These are phyloP conservation scores for Lanistes nyassanus DNA, from an alignment of 1,140 invertebrate species.

Conservation along the genomic window DNA sequence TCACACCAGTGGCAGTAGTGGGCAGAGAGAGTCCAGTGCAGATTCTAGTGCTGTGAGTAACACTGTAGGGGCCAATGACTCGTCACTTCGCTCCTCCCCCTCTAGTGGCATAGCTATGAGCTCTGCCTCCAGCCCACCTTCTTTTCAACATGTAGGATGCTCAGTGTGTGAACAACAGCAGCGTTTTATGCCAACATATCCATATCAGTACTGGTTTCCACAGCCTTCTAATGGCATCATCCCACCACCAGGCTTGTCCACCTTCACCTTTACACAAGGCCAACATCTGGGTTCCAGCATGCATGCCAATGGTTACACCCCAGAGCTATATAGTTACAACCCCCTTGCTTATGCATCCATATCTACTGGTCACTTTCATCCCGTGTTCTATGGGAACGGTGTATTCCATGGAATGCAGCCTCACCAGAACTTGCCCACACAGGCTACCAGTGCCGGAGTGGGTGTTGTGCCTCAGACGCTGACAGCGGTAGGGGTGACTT, in stretches of 20 bases:
- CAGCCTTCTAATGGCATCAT: constrained; percentile 11
- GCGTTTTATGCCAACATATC: neutral
- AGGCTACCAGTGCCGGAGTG: neutral
- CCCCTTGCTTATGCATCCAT: neutral
- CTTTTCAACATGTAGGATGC: constrained; percentile 3
- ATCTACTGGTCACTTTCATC: neutral
- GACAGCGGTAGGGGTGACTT: neutral
- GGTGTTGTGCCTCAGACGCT: neutral
- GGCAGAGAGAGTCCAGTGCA: constrained; percentile 12
- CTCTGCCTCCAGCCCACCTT: constrained; percentile 16
- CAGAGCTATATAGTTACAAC: constrained; percentile 18
- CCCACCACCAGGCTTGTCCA: neutral
- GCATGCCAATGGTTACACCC: constrained; percentile 14
- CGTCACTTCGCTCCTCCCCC: constrained; percentile 9
- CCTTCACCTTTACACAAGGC: neutral
- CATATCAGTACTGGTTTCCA: neutral
- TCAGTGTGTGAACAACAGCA: constrained; percentile 2
- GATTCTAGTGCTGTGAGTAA: neutral
- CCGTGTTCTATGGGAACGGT: constrained; percentile 3
- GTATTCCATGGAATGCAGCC: neutral
- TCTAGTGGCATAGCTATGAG: neutral
- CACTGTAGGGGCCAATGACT: neutral
- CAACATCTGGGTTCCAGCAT: constrained; percentile 5
- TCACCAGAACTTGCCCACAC: neutral
- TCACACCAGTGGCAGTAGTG: constrained; percentile 4